A percentile compares a stretch with the other conserved stretches of the same genome.
These are phyloP conservation scores for Siniperca chuatsi DNA, from an alignment of 2,113 vertebrate genomes.

Conservation along the genomic window DNA sequence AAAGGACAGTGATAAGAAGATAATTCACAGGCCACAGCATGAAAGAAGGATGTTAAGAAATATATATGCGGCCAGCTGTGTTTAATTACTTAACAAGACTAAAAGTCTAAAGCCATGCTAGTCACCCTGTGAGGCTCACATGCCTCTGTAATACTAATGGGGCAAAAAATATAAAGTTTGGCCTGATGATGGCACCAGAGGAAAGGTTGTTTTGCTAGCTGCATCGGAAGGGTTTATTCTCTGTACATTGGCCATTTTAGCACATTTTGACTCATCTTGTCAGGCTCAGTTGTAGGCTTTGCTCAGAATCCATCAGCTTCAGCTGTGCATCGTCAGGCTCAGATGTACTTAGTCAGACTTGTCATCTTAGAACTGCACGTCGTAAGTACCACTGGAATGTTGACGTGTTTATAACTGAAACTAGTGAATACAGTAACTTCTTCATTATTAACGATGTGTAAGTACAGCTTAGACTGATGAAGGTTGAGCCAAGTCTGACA, in stretches of 20 bases:
- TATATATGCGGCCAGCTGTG: neutral
- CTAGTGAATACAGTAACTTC: neutral
- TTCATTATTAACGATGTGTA: too few relatives aligned
- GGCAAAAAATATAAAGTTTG: neutral
- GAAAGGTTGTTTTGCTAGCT: neutral
- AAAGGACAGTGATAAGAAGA: neutral
- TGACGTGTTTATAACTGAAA: neutral
- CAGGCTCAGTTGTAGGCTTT: neutral
- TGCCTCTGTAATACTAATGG: neutral
- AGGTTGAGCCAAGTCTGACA: neutral
- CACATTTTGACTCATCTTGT: neutral
- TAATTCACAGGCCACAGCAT: neutral
- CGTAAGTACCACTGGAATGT: neutral
- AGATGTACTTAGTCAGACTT: neutral
- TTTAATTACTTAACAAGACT: constrained; percentile 17
- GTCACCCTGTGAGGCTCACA: neutral
- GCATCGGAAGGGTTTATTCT: neutral
- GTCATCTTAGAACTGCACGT: neutral
- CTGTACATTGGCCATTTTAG: neutral
- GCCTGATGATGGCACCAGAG: constrained; percentile 2
- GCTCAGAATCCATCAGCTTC: neutral
- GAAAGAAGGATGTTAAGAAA: constrained; percentile 1
- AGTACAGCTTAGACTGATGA: neutral
- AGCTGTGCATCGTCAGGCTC: too few relatives aligned
- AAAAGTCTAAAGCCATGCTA: neutral